Evolutionary conservation across 1,140 invertebrate genomes (phyloP), one percentile per base, ranked within the genome.

Genomic region (Megalopta genalis): DNA sequence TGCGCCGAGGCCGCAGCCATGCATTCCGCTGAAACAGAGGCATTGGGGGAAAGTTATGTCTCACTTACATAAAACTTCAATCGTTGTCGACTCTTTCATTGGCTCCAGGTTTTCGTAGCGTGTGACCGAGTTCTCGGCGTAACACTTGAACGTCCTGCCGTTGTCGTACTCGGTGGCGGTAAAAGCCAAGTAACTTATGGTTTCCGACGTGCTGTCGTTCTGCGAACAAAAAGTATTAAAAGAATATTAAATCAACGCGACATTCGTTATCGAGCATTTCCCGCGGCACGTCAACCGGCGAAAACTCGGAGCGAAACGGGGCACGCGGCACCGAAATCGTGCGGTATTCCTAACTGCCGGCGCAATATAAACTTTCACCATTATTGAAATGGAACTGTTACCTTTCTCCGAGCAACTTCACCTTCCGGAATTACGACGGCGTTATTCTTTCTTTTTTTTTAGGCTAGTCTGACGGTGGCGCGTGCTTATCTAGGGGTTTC

Each of bases 11-110:
- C 18, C 18, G 37, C 0, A 12, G 9, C 0, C 4, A 42, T 6
- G 7, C 7, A n/a, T 46, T 46, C 10, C 42, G 23, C 27, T 4
- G 9, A 21, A 18, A 68, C 37, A 16, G 9, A 23, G 9, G 49
- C 27, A n/a, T 14, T 7, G 23, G 42, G 63, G 4, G 39, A 25
- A 27, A 78, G 63, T 64, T 54, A 46, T 46, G 59, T 21, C 69
- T 82, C 90, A 96, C 96, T 97, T 95, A 98, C 97, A 98, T 90
- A 96, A 94, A 75, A 98, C 96, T 93, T 97, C 96, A 67, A 98
- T 93, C 64, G 95, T 95, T 16, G 94, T 93, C 1, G 94, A 94
- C 42, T 95, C 94, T 71, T 95, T 94, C 88, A 97, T 95, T 0
- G 96, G 96, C 80, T 95, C 95, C 81, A 96, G 95, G 16, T 95